Base-by-base conservation (phyloP, 2,888 invertebrate species). In the Melanophora roralis region DNA sequence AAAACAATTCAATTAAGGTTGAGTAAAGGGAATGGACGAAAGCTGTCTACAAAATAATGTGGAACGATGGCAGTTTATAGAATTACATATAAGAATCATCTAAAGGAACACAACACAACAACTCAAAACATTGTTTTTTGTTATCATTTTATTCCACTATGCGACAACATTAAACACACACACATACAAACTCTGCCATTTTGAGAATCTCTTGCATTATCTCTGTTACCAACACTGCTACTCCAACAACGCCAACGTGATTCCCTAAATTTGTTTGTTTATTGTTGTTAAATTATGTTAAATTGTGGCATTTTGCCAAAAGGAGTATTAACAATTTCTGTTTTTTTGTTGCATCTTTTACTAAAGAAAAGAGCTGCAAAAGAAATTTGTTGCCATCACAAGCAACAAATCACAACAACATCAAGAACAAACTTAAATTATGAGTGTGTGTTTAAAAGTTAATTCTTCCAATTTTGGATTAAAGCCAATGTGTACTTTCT, bases 281-380 rank as follows among this genome's bases (percentile, higher is more conserved):
- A 45, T 73, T 74, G 57, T 65, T 76, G 64, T 68, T 64, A 73
- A 80, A 65, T 76, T 73, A 59, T 73, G 72, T 73, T 76, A 57
- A 69, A 65, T 69, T 80, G 72, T 76, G 76, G 68, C 64, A 62
- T 73, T 76, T 76, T 76, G 80, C 76, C 76, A 76, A 68, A 59
- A 68, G 72, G 64, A 72, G 59, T 62, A 76, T 80, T 76, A 73
- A 73, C 72, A 72, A 69, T 69, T 60, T n/a, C n/a, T n/a, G 53
- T 34, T 68, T 73, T 72, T 57, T 34, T 34, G 43, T 21, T 53
- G 21, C 51, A 53, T 72, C 21, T 53, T 51, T 53, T 23, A 5
- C n/a, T 55, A 0, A n/a, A n/a, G 27, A 53, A 45, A 51, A 43
- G 19, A 47, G 27, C 45, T 45, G 36, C 27, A 19, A n/a, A 16